Percentiles rank a stretch among this genome's conserved stretches.
Conservation (phyloP, 2,797 vertebrate genomes). For the Gymnopithys bicolor region DNA sequence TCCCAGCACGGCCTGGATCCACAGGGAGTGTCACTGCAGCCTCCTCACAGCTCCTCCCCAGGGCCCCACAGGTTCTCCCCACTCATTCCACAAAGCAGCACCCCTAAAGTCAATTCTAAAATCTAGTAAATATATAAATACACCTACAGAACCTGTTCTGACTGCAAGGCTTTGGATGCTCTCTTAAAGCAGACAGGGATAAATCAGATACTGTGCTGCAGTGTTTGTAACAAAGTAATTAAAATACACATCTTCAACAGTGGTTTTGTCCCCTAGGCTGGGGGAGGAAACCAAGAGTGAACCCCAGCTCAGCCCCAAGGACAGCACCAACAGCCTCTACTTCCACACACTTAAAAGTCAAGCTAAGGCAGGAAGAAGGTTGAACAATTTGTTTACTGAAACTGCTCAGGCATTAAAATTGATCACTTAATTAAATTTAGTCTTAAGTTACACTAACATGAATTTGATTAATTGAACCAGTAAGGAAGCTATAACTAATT, state of each 20-base stretch:
- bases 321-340: not conserved
- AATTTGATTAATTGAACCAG: conserved; percentile 63
- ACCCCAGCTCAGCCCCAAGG: not conserved
- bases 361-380: not conserved
- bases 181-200: not conserved
- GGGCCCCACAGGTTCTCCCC: not conserved
- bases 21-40: fast-evolving
- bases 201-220: not conserved
- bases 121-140: not conserved
- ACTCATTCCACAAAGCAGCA: not conserved
- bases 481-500: conserved; percentile 57
- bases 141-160: not conserved
- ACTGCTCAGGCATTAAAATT: conserved; percentile 46
- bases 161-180: not conserved
- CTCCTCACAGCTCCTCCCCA: not conserved
- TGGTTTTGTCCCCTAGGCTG: not conserved
- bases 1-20: not conserved
- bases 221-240: not conserved
- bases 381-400: conserved; percentile 56
- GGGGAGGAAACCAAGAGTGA: not conserved
- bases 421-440: conserved; percentile 60
- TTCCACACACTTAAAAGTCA: not conserved
- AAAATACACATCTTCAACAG: not conserved
- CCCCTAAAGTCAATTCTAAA: not conserved
- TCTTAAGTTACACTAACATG: conserved; percentile 50